phyloP scores from a whole-genome alignment of 1,140 invertebrate genomes.

The Papilio helenus region DNA sequence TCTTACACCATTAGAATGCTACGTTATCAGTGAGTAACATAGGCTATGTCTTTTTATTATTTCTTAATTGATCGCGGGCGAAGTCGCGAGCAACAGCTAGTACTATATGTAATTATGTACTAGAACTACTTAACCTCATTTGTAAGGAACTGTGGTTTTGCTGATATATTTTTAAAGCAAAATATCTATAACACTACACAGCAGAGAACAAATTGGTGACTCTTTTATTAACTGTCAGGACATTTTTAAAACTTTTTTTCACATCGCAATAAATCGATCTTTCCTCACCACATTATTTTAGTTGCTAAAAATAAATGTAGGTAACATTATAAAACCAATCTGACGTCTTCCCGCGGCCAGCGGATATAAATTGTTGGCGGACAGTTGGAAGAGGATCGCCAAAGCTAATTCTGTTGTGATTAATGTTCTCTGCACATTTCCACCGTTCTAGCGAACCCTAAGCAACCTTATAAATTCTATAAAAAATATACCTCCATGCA shows the following conservation, averaged over 20 bases:
- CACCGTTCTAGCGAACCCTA: conserved; percentile 66
- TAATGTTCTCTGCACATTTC: conserved; percentile 80
- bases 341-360: conserved; percentile 50
- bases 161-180: no score
- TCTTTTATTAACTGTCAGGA: no score
- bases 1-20: no score
- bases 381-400: conserved; percentile 80
- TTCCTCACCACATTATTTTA: conserved; percentile 56
- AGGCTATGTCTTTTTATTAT: no score
- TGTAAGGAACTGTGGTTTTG: no score
- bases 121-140: no score
- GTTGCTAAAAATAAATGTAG: conserved; percentile 48
- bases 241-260: neutral
- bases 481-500: conserved; percentile 25
- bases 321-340: conserved; percentile 59
- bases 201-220: no score
- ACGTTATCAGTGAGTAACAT: no score
- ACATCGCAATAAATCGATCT: conserved; percentile 33
- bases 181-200: no score
- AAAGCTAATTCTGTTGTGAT: conserved; percentile 82
- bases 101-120: no score
- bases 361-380: conserved; percentile 75
- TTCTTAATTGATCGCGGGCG: no score
- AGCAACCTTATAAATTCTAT: conserved; percentile 49
- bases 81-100: no score